These are phyloP conservation scores for Cathartes aura DNA, from an alignment of 2,113 vertebrate species.

Conservation along the genomic window DNA sequence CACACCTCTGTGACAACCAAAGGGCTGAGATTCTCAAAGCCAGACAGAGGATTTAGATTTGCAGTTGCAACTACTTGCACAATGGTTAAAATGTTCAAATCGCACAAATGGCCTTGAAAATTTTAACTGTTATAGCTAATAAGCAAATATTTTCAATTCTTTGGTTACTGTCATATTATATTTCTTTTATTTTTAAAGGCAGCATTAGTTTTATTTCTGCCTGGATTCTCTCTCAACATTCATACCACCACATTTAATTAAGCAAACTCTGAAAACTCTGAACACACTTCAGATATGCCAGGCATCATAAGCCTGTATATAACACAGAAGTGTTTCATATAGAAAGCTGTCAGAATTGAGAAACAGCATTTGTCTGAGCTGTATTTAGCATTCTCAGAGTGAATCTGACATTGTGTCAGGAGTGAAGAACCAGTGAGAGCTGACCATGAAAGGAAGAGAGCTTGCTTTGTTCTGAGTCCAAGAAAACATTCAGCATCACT, in stretches of 20 bases:
- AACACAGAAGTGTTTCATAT: not conserved
- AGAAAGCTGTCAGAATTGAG: not conserved
- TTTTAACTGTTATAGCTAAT: not conserved
- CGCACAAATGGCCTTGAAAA: not conserved
- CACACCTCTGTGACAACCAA: not conserved
- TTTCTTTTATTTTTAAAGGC: not conserved
- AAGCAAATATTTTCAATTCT: not conserved
- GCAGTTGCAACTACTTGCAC: not conserved
- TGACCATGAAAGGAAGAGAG: not conserved
- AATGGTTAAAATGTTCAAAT: not conserved
- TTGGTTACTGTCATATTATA: not conserved
- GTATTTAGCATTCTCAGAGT: not conserved
- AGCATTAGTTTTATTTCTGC: not conserved
- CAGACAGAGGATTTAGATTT: not conserved
- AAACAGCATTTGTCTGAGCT: not conserved
- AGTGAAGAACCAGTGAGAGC: not conserved
- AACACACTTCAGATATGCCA: not conserved
- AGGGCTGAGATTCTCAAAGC: not conserved
- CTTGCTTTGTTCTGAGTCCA: constrained; percentile 4
- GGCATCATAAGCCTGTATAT: not conserved
- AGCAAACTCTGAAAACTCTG: not conserved
- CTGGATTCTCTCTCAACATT: not conserved
- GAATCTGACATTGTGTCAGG: not conserved
- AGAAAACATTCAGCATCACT: not conserved
- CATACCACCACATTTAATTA: not conserved